Evolutionary conservation across 1,140 invertebrate genomes (phyloP), one percentile per base, ranked within the genome.

Genomic region (Neodiprion virginianus): DNA sequence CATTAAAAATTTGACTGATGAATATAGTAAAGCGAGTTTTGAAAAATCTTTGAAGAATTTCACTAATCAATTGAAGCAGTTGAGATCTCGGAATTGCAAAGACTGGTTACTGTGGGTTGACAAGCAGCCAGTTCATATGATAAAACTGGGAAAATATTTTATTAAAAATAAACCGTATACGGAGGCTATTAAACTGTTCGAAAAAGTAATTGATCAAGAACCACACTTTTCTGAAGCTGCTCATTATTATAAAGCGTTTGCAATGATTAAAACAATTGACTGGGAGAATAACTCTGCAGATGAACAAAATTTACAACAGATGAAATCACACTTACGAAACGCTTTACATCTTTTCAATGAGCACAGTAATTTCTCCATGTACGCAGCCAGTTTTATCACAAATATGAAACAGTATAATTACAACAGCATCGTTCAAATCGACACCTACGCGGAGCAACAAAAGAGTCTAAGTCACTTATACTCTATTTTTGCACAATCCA

Each of bases 1-100:
- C 28, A 65, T 74, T 9, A 73, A 50, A 74, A 61, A 68, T 53
- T 48, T 67, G 50, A 73, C 23, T 10, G n/a, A 73, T 67, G 49
- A 65, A 23, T 28, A 11, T 11, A 49, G 17, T 28, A 67, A 65
- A 65, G 23, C 12, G 11, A 12, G 28, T 14, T 72, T 66, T 48
- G 53, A 66, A 72, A 65, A 40, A 53, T 61, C 53, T 5, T 17
- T 61, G n/a, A 61, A 61, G 4, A 61, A 61, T 14, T 9, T 61
- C 0, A 61, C 0, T 14, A 14, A 12, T 14, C 53, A 61, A 61
- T 61, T 61, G 53, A 40, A 40, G 28, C 28, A 40, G 1, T 40
- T 40, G 28, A 40, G 5, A 40, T 40, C 28, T 40, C 11, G 8
- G 53, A 61, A 61, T 12, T 14, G 4, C n/a, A 5, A 0, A 14